phyloP scores from a whole-genome alignment of 2,797 vertebrate genomes.

The Pygocentrus nattereri region DNA sequence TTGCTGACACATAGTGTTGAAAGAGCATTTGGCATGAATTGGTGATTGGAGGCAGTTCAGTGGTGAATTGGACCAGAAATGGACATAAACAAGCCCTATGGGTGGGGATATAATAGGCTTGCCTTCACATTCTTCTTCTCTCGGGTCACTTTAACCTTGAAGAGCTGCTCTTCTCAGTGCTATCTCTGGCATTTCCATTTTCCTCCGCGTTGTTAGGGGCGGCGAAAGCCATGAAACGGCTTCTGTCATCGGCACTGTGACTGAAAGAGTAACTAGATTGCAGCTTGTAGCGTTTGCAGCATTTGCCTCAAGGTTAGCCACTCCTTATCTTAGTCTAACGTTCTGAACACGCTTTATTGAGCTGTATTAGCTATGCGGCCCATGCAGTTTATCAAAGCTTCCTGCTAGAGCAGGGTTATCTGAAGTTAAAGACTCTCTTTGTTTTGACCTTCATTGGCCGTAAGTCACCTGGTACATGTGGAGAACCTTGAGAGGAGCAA shows the following conservation, averaged over 20 bases:
- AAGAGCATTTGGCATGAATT: conserved; percentile 64
- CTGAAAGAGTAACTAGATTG: conserved; percentile 50
- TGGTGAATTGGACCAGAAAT: conserved; percentile 65
- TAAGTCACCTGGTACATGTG: conserved; percentile 16
- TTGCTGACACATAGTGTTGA: conserved; percentile 56
- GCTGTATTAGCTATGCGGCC: conserved; percentile 29
- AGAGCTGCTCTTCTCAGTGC: conserved; percentile 68
- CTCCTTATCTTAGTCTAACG: conserved; percentile 46
- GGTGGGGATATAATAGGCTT: conserved; percentile 69
- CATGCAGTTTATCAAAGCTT: conserved; percentile 43
- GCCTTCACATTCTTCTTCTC: conserved; percentile 57
- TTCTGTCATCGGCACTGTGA: conserved; percentile 56
- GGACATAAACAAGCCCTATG: conserved; percentile 59
- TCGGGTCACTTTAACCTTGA: conserved; percentile 75
- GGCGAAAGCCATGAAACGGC: conserved; percentile 58
- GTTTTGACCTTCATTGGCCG: conserved; percentile 17
- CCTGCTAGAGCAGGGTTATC: conserved; percentile 37
- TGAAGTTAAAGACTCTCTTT: conserved; percentile 9
- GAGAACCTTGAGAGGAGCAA: conserved; percentile 29
- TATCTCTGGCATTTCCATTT: conserved; percentile 61
- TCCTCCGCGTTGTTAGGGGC: conserved; percentile 58
- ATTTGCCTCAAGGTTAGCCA: conserved; percentile 62
- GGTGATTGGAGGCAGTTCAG: conserved; percentile 64
- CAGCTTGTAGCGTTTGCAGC: conserved; percentile 23
- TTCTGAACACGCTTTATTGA: conserved; percentile 39